These are phyloP conservation scores for Lutjanus campechanus DNA, from an alignment of 2,797 vertebrate species.

Conservation along the genomic window DNA sequence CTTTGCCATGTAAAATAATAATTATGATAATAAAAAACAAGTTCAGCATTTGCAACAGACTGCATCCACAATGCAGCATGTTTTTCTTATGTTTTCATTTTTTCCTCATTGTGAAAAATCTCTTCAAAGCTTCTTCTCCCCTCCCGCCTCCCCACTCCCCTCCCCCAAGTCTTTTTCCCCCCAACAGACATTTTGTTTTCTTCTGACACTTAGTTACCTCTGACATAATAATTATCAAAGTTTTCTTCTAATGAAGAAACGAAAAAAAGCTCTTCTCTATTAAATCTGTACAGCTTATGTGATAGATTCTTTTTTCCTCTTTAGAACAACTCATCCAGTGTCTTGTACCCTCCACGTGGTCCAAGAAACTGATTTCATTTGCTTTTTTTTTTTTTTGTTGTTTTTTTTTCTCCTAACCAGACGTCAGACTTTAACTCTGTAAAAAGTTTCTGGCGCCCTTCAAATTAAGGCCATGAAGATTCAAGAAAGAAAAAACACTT, in stretches of 20 bases:
- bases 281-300: conserved; percentile 96
- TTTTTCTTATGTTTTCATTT: conserved; percentile 78
- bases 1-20: conserved; percentile 91
- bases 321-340: conserved; percentile 86
- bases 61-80: conserved; percentile 91
- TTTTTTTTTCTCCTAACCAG: conserved; percentile 78
- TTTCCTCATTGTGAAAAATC: conserved; percentile 91
- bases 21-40: conserved; percentile 83
- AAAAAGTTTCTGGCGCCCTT: conserved; percentile 93
- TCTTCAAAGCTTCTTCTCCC: conserved; percentile 86
- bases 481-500: conserved; percentile 88
- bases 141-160: not conserved
- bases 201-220: conserved; percentile 90
- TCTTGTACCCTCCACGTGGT: conserved; percentile 87
- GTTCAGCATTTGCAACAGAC: conserved; percentile 92
- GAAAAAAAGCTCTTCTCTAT: conserved; percentile 89
- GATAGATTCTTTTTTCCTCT: conserved; percentile 87
- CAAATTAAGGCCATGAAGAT: conserved; percentile 99
- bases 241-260: conserved; percentile 97
- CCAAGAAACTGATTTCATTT: conserved; percentile 82
- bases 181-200: conserved; percentile 92
- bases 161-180: conserved; percentile 80
- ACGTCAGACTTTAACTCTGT: conserved; percentile 91
- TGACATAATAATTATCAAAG: conserved; percentile 92
- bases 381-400: conserved; percentile 46